Base-by-base conservation (phyloP, 1,140 invertebrate genomes). In the Agrypnia vestita region DNA sequence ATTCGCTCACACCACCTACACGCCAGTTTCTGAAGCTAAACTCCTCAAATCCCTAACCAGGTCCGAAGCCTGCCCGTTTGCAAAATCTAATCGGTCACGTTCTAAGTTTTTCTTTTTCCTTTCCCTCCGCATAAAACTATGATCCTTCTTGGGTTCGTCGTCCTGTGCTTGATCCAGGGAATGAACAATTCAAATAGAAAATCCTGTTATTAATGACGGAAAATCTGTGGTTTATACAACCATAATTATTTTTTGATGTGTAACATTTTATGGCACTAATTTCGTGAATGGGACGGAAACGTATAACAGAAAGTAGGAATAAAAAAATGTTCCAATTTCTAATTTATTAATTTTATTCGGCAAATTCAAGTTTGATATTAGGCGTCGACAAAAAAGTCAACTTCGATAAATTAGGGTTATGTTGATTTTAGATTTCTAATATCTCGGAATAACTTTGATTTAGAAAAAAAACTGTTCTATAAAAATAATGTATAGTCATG, bases 11-110 rank as follows among this genome's bases (percentile, higher is more conserved):
- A 35, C 25, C 25, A 6, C 25, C 25, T 6, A 35, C 25, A 35
- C 25, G 53, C n/a, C 59, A 25, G 59, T 12, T 11, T 17, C 55
- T 10, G 49, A 25, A 19, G 46, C 12, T 43, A 56, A 35, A 74
- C 49, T 74, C 71, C 53, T 74, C 71, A 74, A 74, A 74, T 56
- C 71, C 71, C n/a, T 51, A n/a, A 49, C 71, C 53, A 51, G 69
- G 53, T 15, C 51, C 56, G 35, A 56, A 56, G 21, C 71, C 51
- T 43, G 35, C 71, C 43, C 71, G 51, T 49, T 74, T 74, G 49
- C 71, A 56, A 53, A 56, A 43, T 44, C 25, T 74, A 74, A 74
- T 74, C 71, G 71, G 71, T 74, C 71, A 74, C 71, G 71, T 74
- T 55, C 56, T 53, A 56, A 53, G 49, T 74, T 74, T 74, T 73